Conservation (phyloP, 2,797 vertebrate species). For the Hylomyscus alleni region DNA sequence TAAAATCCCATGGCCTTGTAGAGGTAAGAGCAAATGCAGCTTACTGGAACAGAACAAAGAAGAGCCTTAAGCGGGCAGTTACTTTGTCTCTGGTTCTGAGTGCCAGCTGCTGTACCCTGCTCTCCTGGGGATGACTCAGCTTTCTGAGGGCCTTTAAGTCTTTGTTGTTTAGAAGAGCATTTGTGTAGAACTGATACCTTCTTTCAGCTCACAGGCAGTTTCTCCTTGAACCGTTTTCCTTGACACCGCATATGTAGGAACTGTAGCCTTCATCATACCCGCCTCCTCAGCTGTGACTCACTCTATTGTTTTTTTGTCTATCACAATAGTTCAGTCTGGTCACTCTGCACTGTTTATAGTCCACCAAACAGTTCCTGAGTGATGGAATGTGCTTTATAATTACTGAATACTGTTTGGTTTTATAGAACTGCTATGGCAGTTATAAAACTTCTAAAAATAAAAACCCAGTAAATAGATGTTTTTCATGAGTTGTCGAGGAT, state of each 20-base stretch:
- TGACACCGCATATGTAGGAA: conserved; percentile 67
- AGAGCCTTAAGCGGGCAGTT: conserved; percentile 43
- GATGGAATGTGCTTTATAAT: neutral
- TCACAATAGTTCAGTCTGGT: neutral
- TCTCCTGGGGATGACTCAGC: conserved; percentile 78
- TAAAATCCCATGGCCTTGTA: neutral
- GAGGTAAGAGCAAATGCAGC: conserved; percentile 35
- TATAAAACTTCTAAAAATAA: neutral
- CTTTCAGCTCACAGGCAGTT: conserved; percentile 68
- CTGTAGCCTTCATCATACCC: neutral
- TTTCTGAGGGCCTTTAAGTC: conserved; percentile 61
- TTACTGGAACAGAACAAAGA: conserved; percentile 69
- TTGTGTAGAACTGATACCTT: conserved; percentile 65
- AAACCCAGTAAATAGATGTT: neutral
- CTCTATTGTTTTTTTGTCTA: conserved; percentile 23
- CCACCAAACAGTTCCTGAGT: conserved; percentile 1
- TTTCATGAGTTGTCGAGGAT: neutral
- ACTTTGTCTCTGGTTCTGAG: conserved; percentile 76
- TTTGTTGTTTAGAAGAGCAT: conserved; percentile 80
- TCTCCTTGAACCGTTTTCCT: conserved; percentile 79
- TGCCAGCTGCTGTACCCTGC: conserved; percentile 67
- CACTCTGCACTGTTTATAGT: neutral
- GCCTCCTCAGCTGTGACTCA: conserved; percentile 54
- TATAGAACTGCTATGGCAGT: neutral
- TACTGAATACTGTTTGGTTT: conserved; percentile 9